phyloP scores from a whole-genome alignment of 1,140 invertebrate genomes.

The Lordiphosa mommai region DNA sequence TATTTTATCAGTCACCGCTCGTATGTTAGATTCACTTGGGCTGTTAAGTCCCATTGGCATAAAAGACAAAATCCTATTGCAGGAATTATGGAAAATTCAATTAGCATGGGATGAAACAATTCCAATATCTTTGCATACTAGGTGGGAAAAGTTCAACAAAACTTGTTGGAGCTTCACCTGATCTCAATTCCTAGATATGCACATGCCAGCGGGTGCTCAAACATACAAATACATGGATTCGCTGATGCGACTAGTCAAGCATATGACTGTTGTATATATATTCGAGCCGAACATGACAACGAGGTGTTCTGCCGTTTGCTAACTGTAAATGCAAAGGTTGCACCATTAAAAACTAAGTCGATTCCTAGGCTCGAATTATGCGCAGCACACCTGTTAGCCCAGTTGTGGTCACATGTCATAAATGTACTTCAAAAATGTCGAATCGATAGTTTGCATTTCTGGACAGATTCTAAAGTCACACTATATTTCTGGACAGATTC shows the following conservation, averaged over 20 bases:
- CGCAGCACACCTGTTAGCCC: no score
- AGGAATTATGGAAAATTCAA: conserved; percentile 66
- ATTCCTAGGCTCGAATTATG: conserved; percentile 60
- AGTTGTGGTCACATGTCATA: neutral
- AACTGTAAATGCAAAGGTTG: no score
- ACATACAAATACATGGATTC: neutral
- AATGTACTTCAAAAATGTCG: neutral
- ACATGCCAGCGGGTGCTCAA: neutral
- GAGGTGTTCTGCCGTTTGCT: no score
- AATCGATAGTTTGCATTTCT: conserved; percentile 20
- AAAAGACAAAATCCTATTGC: conserved; percentile 71
- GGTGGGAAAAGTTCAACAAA: conserved; percentile 22
- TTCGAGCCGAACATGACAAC: no score
- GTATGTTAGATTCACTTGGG: conserved; percentile 64
- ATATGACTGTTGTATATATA: conserved; percentile 13
- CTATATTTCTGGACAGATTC: no score
- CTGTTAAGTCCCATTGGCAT: conserved; percentile 69
- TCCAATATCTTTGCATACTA: conserved; percentile 12
- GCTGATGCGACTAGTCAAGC: neutral
- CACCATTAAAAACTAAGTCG: conserved; percentile 39
- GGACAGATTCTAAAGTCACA: conserved; percentile 73
- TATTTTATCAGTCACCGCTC: conserved; percentile 45
- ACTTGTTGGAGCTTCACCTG: neutral
- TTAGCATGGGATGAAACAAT: conserved; percentile 66
- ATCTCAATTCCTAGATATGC: conserved; percentile 3